Evolutionary conservation across 2,888 invertebrate species (phyloP).

Genomic region (Hybos culiciformis): DNA sequence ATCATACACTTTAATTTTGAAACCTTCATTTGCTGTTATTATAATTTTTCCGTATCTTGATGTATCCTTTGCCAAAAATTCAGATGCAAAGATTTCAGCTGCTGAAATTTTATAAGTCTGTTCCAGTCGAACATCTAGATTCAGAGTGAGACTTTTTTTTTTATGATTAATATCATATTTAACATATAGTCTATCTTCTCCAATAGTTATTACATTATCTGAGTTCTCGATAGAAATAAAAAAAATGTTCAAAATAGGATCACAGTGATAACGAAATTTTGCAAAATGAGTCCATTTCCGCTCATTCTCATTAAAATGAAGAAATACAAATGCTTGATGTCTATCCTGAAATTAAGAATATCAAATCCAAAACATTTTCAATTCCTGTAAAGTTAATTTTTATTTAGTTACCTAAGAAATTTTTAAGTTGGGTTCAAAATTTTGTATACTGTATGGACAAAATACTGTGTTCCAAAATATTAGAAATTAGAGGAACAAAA

Average conservation of each 20-base stretch:
- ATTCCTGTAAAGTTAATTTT: neutral
- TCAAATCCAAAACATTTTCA: neutral
- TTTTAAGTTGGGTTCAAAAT: too few species aligned
- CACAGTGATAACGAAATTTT: slow-evolving; percentile 47
- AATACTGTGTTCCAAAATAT: too few species aligned
- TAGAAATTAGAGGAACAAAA: too few species aligned
- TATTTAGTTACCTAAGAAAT: neutral
- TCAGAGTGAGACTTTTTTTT: neutral
- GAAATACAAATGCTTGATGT: slow-evolving; percentile 39
- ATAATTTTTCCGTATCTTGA: slow-evolving; percentile 6
- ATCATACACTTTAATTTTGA: slow-evolving; percentile 55
- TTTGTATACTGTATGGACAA: too few species aligned
- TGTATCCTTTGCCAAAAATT: slow-evolving; percentile 5
- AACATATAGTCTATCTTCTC: slow-evolving; percentile 37
- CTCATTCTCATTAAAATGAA: slow-evolving; percentile 35
- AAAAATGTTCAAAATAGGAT: slow-evolving; percentile 41
- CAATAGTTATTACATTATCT: slow-evolving; percentile 40
- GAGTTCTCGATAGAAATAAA: slow-evolving; percentile 38
- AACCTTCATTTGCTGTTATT: slow-evolving; percentile 31
- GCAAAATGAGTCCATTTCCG: slow-evolving; percentile 43
- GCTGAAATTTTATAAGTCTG: slow-evolving; percentile 38
- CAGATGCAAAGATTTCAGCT: slow-evolving; percentile 6
- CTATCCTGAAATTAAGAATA: slow-evolving; percentile 36
- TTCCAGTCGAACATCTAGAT: slow-evolving; percentile 33
- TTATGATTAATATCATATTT: slow-evolving; percentile 7